Conservation (phyloP, 2,113 vertebrate genomes). For the Trichechus manatus region DNA sequence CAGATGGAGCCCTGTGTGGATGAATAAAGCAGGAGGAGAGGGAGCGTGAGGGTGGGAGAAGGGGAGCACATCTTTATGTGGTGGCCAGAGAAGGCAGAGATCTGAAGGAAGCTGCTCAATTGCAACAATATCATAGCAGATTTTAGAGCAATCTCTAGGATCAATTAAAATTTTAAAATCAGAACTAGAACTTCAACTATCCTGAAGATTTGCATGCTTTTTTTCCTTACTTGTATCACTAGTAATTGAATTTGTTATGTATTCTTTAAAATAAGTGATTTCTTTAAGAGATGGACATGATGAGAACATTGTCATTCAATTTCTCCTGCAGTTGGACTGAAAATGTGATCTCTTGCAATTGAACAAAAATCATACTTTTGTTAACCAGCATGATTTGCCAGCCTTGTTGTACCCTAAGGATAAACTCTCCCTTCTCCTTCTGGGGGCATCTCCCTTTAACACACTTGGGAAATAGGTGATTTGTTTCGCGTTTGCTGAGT, state of each 20-base stretch:
- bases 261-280: background rate
- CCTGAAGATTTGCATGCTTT: background rate
- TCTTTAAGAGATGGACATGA: background rate
- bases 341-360: background rate
- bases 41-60: background rate
- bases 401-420: background rate
- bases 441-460: background rate
- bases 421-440: background rate
- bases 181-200: background rate
- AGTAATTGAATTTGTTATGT: conserved; percentile 22
- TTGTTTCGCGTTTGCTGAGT: background rate
- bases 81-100: background rate
- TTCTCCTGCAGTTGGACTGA: background rate
- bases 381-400: background rate
- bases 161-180: background rate
- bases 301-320: background rate
- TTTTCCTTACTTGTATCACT: background rate
- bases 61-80: background rate
- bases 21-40: background rate
- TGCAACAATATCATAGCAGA: background rate
- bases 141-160: background rate
- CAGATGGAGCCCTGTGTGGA: background rate
- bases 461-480: background rate
- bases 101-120: background rate
- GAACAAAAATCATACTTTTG: background rate